phyloP scores from a whole-genome alignment of 2,888 invertebrate genomes.

The Tipula lateralis region DNA sequence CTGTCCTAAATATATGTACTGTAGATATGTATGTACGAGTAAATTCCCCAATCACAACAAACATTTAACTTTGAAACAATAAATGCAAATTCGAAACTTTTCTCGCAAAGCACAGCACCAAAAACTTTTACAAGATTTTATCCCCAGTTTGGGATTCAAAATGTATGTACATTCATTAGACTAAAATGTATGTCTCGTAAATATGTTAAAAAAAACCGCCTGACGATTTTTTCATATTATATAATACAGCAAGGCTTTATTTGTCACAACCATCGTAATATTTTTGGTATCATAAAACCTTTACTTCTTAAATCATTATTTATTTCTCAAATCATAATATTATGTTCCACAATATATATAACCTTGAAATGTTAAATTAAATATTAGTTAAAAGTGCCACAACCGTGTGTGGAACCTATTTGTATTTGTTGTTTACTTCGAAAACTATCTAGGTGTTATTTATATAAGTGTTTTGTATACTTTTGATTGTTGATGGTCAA shows the following conservation, averaged over 20 bases:
- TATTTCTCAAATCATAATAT: too few relatives aligned
- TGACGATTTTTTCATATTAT: neutral
- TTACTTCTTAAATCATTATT: too few relatives aligned
- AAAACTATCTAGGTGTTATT: too few relatives aligned
- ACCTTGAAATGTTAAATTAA: too few relatives aligned
- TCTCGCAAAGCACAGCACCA: neutral
- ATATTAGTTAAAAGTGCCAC: too few relatives aligned
- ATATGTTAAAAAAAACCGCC: neutral
- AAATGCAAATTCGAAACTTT: neutral
- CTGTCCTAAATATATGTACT: neutral
- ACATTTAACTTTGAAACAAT: constrained; percentile 19
- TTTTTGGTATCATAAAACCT: too few relatives aligned
- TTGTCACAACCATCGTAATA: too few relatives aligned
- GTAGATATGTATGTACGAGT: neutral
- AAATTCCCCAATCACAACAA: neutral
- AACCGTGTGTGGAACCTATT: too few relatives aligned
- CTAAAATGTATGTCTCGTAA: neutral
- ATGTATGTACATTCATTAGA: neutral
- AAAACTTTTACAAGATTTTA: neutral
- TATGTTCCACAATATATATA: too few relatives aligned
- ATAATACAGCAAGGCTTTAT: neutral
- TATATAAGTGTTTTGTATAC: too few relatives aligned
- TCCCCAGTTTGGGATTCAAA: neutral
- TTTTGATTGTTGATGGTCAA: too few relatives aligned
- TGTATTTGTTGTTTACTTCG: too few relatives aligned